Base-by-base conservation (phyloP, 2,888 invertebrate species). In the Coronaproctus castanopsis region DNA sequence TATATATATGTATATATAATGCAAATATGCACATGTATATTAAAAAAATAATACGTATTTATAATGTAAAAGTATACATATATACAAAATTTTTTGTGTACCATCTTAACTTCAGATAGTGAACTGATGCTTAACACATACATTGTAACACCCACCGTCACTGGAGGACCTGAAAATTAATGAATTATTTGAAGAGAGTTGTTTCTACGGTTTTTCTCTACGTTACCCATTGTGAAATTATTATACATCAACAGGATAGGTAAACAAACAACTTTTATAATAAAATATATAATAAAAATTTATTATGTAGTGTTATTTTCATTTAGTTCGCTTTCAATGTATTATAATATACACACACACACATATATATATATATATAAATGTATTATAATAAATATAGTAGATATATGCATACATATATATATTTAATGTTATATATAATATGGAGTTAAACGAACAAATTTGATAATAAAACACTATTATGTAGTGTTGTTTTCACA, bases 31-130 rank as follows among this genome's bases (percentile, higher is more conserved):
- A n/a, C n/a, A n/a, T n/a, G n/a, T n/a, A n/a, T n/a, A n/a, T n/a
- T n/a, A n/a, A n/a, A n/a, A n/a, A n/a, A n/a, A n/a, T n/a, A n/a
- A n/a, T n/a, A n/a, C n/a, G n/a, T n/a, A n/a, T n/a, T n/a, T n/a
- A n/a, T n/a, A n/a, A n/a, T n/a, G n/a, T n/a, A n/a, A n/a, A n/a
- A n/a, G n/a, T n/a, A n/a, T n/a, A n/a, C n/a, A n/a, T n/a, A n/a
- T n/a, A n/a, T n/a, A n/a, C n/a, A n/a, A n/a, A n/a, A n/a, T n/a
- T n/a, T 52, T 20, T 21, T 61, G 62, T 62, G 69, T 72, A 78
- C 78, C 77, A 78, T 78, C 71, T 77, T 74, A 64, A 77, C 78
- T 75, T 79, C 79, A 64, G 77, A 77, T 64, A 79, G 76, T 59
- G 78, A 77, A 68, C 76, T 75, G 70, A 79, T 79, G 67, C 76